Conservation (phyloP, 2,888 invertebrate species). For the Drosophila algonquin region DNA sequence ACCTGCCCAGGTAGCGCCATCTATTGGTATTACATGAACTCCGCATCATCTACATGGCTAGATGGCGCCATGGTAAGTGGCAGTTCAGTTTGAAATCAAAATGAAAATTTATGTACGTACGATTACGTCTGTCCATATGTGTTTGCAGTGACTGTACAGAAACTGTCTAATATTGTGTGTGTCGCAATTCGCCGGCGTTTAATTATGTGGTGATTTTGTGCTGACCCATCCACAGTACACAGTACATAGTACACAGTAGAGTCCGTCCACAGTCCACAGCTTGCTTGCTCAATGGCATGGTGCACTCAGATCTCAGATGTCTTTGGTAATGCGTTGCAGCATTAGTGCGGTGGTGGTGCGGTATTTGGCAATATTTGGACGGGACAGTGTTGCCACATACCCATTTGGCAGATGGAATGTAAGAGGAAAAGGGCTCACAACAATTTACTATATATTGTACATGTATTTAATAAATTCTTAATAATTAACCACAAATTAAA, state of each 20-base stretch:
- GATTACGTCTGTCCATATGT: not conserved
- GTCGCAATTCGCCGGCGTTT: not conserved
- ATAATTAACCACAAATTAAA: not conserved
- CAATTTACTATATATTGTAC: no score
- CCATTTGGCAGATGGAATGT: no score
- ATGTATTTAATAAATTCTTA: no score
- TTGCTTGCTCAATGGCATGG: not conserved
- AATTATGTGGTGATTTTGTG: not conserved
- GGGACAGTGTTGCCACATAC: not conserved
- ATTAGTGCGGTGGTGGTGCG: not conserved
- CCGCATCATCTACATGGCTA: not conserved
- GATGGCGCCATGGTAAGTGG: not conserved
- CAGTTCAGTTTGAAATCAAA: not conserved
- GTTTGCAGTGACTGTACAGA: not conserved
- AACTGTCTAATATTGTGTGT: not conserved
- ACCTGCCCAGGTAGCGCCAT: not conserved
- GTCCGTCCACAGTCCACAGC: not conserved
- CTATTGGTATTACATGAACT: not conserved
- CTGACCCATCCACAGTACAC: not conserved
- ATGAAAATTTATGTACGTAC: not conserved
- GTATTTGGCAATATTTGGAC: not conserved
- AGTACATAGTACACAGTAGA: not conserved
- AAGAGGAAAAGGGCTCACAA: no score
- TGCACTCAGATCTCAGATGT: not conserved
- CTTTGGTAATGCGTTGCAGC: not conserved